Evolutionary conservation across 2,113 vertebrate genomes (phyloP), one percentile per base, ranked within the genome.

Genomic region (Edolisoma coerulescens): DNA sequence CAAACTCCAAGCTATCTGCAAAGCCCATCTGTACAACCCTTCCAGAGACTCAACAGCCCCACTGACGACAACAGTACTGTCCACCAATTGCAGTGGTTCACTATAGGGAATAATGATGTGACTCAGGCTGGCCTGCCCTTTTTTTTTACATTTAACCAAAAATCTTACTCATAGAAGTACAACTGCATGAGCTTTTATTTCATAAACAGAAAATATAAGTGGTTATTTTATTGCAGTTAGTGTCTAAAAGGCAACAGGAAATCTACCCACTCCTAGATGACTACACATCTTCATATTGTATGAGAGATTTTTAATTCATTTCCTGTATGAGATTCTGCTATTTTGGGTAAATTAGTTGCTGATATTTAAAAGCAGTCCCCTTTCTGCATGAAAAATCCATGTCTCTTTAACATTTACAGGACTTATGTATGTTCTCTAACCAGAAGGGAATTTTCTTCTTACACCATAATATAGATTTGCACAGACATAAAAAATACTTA

Each of bases 201-300:
- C 57, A 64, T 82, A 79, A 91, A 70, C 32, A 95, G 57, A 94
- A 92, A 86, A 74, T 30, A 65, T 59, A 89, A 95, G 47, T 42
- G 39, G 10, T 32, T 77, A 33, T 77, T 95, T 84, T 74, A 71
- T 81, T 81, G 64, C 27, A 74, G 23, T 42, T 53, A 60, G n/a
- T 82, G 77, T 45, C n/a, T 45, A 81, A 92, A 83, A 95, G 47
- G 50, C 30, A 68, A 93, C 87, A 87, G 69, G 68, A 95, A 92
- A 84, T 84, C 57, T 76, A 70, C 20, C 35, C 41, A 56, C 60
- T 63, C 17, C 8, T 68, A 49, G 44, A 84, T 75, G 60, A 95
- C 69, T 89, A 42, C 6, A 45, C 2, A 52, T 71, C 17, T 91
- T 90, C 28, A 30, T 60, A 84, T 21, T 68, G 7, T 52, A 70